Conservation (phyloP, 2,888 invertebrate species). For the Cantharis rustica region DNA sequence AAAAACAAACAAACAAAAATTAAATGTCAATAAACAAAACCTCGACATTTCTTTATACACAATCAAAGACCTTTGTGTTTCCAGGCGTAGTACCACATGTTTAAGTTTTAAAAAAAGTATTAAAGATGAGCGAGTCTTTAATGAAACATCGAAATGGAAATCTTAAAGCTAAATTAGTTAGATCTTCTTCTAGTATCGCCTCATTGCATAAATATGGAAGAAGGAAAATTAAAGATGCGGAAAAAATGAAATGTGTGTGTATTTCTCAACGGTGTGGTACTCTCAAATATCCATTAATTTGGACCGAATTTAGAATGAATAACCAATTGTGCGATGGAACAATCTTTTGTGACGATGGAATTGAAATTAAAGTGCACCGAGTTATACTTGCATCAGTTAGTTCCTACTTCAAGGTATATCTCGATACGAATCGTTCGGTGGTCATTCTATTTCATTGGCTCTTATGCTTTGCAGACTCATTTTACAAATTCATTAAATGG, state of each 20-base stretch:
- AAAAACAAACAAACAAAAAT: constrained; percentile 11
- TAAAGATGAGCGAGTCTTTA: constrained; percentile 33
- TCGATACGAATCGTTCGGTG: neutral
- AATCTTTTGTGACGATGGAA: constrained; percentile 66
- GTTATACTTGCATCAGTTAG: constrained; percentile 74
- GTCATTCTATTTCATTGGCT: neutral
- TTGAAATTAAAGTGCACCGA: constrained; percentile 68
- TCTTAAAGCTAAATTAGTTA: constrained; percentile 33
- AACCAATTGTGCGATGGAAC: constrained; percentile 73
- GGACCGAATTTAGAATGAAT: constrained; percentile 69
- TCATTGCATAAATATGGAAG: constrained; percentile 13
- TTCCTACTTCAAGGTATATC: constrained; percentile 67
- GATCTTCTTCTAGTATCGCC: constrained; percentile 20
- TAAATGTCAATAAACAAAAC: constrained; percentile 22
- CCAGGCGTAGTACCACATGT: constrained; percentile 35
- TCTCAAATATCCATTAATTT: constrained; percentile 68
- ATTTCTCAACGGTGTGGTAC: constrained; percentile 64
- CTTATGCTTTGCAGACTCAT: constrained; percentile 57
- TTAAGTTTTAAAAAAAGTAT: constrained; percentile 18
- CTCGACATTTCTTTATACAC: constrained; percentile 29
- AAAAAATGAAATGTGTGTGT: constrained; percentile 63
- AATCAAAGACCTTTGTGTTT: constrained; percentile 19
- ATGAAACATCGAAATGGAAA: constrained; percentile 37
- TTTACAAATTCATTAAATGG: constrained; percentile 71
- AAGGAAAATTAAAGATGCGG: constrained; percentile 43